phyloP scores from a whole-genome alignment of 2,797 vertebrate genomes.

The Lacerta bilineata region DNA sequence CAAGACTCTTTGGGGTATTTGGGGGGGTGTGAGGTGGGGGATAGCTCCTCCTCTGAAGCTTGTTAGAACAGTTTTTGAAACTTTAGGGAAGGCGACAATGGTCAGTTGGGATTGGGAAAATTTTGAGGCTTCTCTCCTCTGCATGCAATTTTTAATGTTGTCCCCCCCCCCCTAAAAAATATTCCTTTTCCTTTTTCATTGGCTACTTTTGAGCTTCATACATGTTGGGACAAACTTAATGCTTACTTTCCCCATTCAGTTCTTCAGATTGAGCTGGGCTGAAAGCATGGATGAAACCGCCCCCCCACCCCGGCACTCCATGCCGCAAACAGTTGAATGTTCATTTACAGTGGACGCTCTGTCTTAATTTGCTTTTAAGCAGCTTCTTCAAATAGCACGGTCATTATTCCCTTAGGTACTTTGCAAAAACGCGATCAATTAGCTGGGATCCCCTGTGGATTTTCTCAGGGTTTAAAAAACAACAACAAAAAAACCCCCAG shows the following conservation, averaged over 20 bases:
- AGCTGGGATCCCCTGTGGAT: constrained; percentile 72
- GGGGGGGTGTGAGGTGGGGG: too few relatives aligned
- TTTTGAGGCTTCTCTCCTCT: constrained; percentile 15
- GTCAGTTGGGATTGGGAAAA: background rate
- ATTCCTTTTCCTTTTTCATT: constrained; percentile 28
- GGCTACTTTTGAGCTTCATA: background rate
- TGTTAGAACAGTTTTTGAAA: too few relatives aligned
- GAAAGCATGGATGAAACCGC: constrained; percentile 57
- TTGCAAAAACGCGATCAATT: constrained; percentile 75
- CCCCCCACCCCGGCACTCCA: constrained; percentile 8
- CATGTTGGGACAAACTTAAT: constrained; percentile 9
- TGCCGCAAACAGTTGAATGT: constrained; percentile 60
- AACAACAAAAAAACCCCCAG: constrained; percentile 32
- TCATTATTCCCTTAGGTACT: constrained; percentile 71
- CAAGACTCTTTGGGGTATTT: too few relatives aligned
- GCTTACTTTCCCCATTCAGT: constrained; percentile 58
- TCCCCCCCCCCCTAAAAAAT: background rate
- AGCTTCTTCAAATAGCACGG: constrained; percentile 67
- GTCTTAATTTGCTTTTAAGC: constrained; percentile 74
- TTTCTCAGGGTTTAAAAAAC: constrained; percentile 65
- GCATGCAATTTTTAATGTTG: constrained; percentile 12
- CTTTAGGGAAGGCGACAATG: background rate
- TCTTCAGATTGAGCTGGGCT: constrained; percentile 51
- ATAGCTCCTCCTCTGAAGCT: too few relatives aligned
- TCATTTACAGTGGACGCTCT: constrained; percentile 74